Conservation (phyloP, 2,888 invertebrate species). For the Spodoptera picta region DNA sequence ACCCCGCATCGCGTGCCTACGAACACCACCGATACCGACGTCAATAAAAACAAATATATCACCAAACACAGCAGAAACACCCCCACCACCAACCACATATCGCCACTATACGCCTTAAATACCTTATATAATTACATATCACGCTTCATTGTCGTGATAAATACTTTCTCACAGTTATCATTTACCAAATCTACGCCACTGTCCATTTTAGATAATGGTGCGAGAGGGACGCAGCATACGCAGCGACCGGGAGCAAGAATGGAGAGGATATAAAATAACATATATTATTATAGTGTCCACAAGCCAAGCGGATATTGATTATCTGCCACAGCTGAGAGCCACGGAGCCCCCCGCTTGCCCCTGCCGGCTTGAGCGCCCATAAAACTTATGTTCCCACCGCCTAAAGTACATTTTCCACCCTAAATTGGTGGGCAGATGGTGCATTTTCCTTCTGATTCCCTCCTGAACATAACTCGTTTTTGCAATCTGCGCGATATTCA, state of each 20-base stretch:
- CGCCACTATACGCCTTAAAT: constrained; percentile 78
- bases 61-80: constrained; percentile 64
- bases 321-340: constrained; percentile 89
- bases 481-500: constrained; percentile 75
- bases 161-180: constrained; percentile 89
- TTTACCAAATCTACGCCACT: constrained; percentile 89
- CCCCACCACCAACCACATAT: constrained; percentile 67
- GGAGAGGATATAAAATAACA: constrained; percentile 83
- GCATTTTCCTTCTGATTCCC: constrained; percentile 65
- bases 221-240: constrained; percentile 71
- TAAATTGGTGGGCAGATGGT: constrained; percentile 66
- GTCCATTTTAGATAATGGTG: constrained; percentile 88
- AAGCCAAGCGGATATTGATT: constrained; percentile 90
- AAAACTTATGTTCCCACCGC: constrained; percentile 68
- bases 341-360: constrained; percentile 78
- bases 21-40: constrained; percentile 66
- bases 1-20: constrained; percentile 77
- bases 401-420: constrained; percentile 68
- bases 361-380: constrained; percentile 57
- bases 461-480: constrained; percentile 71
- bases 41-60: constrained; percentile 84
- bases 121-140: constrained; percentile 87
- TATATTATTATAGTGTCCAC: constrained; percentile 89
- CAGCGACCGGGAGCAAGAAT: constrained; percentile 61
- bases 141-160: constrained; percentile 88